Evolutionary conservation across 2,888 invertebrate species (phyloP).

Genomic region (Pseudococcus viburni): DNA sequence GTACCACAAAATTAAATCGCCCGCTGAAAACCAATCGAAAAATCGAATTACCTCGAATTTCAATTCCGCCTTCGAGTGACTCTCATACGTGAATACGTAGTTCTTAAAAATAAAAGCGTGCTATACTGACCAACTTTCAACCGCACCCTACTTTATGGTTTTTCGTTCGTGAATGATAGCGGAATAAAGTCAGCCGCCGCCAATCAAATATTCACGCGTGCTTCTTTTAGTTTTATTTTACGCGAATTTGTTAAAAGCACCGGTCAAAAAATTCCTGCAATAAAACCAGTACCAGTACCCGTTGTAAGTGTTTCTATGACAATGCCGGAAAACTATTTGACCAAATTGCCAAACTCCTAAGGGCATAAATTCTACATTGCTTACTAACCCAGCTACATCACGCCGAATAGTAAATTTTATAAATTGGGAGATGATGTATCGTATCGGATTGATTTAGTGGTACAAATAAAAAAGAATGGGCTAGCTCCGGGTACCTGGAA

Average conservation of each 20-base stretch:
- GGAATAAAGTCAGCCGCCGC: background rate
- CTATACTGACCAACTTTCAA: constrained; percentile 5
- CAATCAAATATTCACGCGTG: background rate
- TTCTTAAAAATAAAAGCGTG: background rate
- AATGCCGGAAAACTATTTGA: background rate
- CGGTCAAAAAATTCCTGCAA: background rate
- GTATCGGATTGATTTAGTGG: too few relatives aligned
- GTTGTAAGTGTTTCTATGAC: background rate
- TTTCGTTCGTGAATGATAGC: background rate
- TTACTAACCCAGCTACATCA: background rate
- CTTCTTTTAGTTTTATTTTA: background rate
- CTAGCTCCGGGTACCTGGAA: background rate
- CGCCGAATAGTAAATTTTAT: background rate
- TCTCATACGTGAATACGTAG: background rate
- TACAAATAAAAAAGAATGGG: too few relatives aligned
- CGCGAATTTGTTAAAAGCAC: background rate
- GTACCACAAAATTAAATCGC: background rate
- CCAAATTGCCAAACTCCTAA: background rate
- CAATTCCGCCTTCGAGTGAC: background rate
- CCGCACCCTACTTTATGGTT: constrained; percentile 25
- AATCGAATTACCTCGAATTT: constrained; percentile 20
- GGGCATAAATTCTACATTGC: background rate
- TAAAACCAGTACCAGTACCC: background rate
- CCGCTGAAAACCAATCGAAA: background rate
- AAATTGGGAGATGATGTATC: background rate